Percentiles rank a stretch among this genome's conserved stretches.
Evolutionary conservation across 2,888 invertebrate genomes (phyloP).

Genomic region (Eupeodes luniger): DNA sequence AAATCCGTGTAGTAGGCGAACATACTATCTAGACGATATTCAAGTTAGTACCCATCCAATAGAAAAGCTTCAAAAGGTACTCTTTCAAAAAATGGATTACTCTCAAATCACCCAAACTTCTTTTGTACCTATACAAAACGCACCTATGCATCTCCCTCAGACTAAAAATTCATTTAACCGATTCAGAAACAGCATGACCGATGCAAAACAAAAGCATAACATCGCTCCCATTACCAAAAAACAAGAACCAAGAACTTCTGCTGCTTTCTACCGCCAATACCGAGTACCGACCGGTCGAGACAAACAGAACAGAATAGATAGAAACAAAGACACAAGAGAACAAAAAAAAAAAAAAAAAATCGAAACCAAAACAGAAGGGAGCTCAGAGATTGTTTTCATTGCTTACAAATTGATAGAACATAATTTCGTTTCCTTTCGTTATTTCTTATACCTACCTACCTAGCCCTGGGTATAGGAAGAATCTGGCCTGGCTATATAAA

Average conservation of each 20-base stretch:
- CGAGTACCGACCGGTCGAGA: too few relatives aligned
- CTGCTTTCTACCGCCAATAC: not conserved
- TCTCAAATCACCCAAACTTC: too few relatives aligned
- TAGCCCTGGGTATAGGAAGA: not conserved
- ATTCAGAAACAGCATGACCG: not conserved
- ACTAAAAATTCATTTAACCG: not conserved
- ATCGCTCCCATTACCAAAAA: conserved; percentile 21
- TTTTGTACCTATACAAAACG: too few relatives aligned
- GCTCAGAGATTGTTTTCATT: conserved; percentile 42
- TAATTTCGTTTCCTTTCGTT: conserved; percentile 17
- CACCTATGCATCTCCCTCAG: not conserved
- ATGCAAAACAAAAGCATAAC: conserved; percentile 17
- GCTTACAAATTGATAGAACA: not conserved
- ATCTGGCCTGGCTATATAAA: not conserved
- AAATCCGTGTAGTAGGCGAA: too few relatives aligned
- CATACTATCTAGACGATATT: too few relatives aligned
- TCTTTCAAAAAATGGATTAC: too few relatives aligned
- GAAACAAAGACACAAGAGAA: not conserved
- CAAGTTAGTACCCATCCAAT: too few relatives aligned
- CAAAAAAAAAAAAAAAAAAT: not conserved
- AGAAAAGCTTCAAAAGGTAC: too few relatives aligned
- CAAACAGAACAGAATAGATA: not conserved
- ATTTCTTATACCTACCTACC: not conserved
- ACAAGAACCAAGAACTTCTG: conserved; percentile 10
- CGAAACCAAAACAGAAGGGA: conserved; percentile 45